These are phyloP conservation scores for Martes martes DNA, from an alignment of 2,113 vertebrate genomes.

Conservation along the genomic window DNA sequence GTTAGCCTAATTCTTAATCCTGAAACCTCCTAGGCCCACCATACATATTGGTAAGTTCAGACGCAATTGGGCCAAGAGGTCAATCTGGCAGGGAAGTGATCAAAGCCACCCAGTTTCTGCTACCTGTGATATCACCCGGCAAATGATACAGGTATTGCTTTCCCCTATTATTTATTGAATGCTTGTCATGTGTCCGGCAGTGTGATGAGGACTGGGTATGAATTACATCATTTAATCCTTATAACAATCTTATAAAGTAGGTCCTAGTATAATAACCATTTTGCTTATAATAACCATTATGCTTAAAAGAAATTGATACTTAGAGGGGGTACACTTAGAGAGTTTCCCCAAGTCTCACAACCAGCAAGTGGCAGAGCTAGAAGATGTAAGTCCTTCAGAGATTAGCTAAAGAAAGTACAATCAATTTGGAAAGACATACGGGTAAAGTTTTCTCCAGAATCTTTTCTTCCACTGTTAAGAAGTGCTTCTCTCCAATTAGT, in stretches of 20 bases:
- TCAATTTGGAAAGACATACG: background rate
- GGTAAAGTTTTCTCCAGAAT: background rate
- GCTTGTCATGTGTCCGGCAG: background rate
- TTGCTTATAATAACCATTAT: background rate
- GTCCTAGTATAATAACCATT: background rate
- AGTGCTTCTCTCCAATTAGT: background rate
- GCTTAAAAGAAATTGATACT: background rate
- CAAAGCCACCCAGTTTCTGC: background rate
- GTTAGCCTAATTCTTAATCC: background rate
- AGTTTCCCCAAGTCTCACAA: background rate
- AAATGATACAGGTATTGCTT: rapidly evolving
- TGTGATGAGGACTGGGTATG: background rate
- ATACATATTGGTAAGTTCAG: background rate
- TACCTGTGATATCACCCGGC: background rate
- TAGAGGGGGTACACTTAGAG: background rate
- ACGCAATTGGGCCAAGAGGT: background rate
- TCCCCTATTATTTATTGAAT: no score
- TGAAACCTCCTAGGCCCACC: background rate
- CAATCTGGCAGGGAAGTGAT: background rate
- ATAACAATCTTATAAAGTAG: background rate
- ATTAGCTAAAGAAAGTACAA: background rate
- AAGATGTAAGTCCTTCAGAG: background rate
- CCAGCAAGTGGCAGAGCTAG: background rate
- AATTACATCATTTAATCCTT: background rate
- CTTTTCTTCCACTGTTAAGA: background rate